Percentiles rank a stretch among this genome's conserved stretches.
These are phyloP conservation scores for Dusona sp. DNA, from an alignment of 2,888 invertebrate genomes.

Conservation along the genomic window DNA sequence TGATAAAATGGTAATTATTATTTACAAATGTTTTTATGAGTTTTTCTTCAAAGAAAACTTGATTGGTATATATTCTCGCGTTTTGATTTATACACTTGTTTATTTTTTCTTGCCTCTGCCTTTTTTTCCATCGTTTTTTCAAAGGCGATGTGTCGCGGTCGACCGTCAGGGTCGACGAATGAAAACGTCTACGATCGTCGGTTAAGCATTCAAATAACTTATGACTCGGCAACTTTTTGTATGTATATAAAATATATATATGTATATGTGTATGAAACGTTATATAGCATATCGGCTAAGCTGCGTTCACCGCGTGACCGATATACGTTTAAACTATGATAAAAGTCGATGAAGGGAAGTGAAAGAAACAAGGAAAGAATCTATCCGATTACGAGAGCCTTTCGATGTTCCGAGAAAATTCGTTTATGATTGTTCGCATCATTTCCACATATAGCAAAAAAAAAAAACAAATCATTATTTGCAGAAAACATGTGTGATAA, in stretches of 20 bases:
- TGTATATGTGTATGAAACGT: slow-evolving; percentile 35
- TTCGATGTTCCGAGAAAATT: slow-evolving; percentile 20
- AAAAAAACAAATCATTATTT: background rate
- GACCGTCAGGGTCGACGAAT: slow-evolving; percentile 73
- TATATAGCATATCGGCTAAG: slow-evolving; percentile 54
- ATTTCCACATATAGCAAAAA: background rate
- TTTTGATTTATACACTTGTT: background rate
- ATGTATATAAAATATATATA: background rate
- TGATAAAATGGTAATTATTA: background rate
- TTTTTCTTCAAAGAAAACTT: background rate
- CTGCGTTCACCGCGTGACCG: slow-evolving; percentile 49
- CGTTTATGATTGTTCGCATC: background rate
- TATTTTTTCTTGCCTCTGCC: background rate
- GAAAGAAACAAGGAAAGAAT: background rate
- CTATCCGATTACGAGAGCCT: slow-evolving; percentile 15
- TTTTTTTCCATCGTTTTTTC: slow-evolving; percentile 10
- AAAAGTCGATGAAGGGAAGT: slow-evolving; percentile 10
- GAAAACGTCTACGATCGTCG: slow-evolving; percentile 58
- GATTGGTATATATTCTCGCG: background rate
- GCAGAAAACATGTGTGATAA: background rate
- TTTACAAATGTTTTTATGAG: too few species aligned
- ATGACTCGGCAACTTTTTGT: slow-evolving; percentile 72
- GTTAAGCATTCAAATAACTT: slow-evolving; percentile 69
- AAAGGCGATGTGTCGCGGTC: slow-evolving; percentile 62
- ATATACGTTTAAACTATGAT: slow-evolving; percentile 29